A percentile compares a stretch with the other conserved stretches of the same genome.
phyloP scores from a whole-genome alignment of 2,888 invertebrate species.

The Leucania comma region DNA sequence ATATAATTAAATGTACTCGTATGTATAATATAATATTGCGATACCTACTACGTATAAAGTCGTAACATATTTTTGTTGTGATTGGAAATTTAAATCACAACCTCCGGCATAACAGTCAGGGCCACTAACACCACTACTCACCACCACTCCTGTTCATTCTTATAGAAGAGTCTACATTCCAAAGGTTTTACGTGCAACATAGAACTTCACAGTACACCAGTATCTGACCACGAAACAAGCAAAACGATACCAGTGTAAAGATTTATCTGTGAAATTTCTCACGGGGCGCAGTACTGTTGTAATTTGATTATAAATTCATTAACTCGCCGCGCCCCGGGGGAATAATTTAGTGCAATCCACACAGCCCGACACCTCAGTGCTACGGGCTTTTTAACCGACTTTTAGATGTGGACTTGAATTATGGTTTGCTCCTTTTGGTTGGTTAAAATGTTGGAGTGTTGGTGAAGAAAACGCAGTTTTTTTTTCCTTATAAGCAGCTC shows the following conservation, averaged over 20 bases:
- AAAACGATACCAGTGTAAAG: constrained; percentile 80
- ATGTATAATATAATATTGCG: no score
- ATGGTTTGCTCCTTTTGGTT: constrained; percentile 38
- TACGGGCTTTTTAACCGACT: constrained; percentile 62
- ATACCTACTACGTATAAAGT: no score
- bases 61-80: no score
- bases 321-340: constrained; percentile 85
- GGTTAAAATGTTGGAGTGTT: background rate
- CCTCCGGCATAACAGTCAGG: no score
- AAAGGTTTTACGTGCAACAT: background rate
- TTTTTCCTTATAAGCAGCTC: no score
- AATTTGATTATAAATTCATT: constrained; percentile 91
- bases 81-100: accelerated
- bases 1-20: no score
- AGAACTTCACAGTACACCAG: background rate
- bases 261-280: constrained; percentile 88
- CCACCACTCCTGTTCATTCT: no score
- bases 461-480: background rate
- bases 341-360: constrained; percentile 90
- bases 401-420: constrained; percentile 52
- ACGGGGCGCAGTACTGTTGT: constrained; percentile 81
- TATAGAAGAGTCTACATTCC: background rate
- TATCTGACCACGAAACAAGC: constrained; percentile 63
- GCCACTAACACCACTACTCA: no score
- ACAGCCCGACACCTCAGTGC: constrained; percentile 82